Conservation (phyloP, 1,140 invertebrate genomes). For the Drosophila melanogaster region Release_6_plus_ISO1_MT NT_033779.5:18670501-18671000, state of each 20-base stretch:
- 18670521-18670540: slow-evolving; percentile 41
- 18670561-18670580: slow-evolving; percentile 24
- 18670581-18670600: slow-evolving; percentile 5
- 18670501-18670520: slow-evolving; percentile 13
- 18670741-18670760: neutral
- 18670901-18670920: slow-evolving; percentile 40
- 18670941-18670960: slow-evolving; percentile 52
- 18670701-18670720: no score
- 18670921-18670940: slow-evolving; percentile 48
- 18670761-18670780: neutral
- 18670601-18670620: neutral
- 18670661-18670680: no score
- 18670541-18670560: slow-evolving; percentile 33
- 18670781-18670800: slow-evolving; percentile 15
- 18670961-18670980: slow-evolving; percentile 37
- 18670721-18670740: no score
- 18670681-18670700: neutral
- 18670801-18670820: slow-evolving; percentile 21
- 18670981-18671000: slow-evolving; percentile 70
- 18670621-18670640: neutral
- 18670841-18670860: slow-evolving; percentile 58
- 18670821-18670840: slow-evolving; percentile 8
- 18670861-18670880: slow-evolving; percentile 69
- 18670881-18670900: slow-evolving; percentile 76
- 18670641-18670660: no score